Evolutionary conservation across 2,113 vertebrate genomes (phyloP), one percentile per base, ranked within the genome.

Genomic region (Podocnemis expansa): DNA sequence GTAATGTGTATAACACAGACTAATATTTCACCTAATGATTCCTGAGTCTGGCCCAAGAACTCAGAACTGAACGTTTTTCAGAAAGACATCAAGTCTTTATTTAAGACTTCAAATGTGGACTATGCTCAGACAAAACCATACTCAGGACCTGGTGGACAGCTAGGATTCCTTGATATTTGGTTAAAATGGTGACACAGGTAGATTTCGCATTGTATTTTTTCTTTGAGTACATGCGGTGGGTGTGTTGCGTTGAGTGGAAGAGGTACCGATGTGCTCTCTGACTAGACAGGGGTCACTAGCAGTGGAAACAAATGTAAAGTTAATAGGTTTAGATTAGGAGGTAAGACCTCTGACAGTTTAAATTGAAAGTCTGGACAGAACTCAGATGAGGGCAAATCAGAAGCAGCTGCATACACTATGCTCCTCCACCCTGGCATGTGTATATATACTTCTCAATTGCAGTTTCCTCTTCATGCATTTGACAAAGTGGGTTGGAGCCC

Each of bases 101-200:
- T 45, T 21, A 89, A 80, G 56, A 75, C 78, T 93, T 92, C 5
- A 11, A 45, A 9, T 49, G 2, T 60, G 17, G 8, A 0, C 2
- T 80, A 38, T 84, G 73, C 11, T 56, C 4, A 10, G 49, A 67
- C 41, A 52, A 81, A 87, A 21, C 6, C 83, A 91, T 41, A 51
- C 70, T 67, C 81, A 78, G n/a, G 12, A 6, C 60, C 43, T 85
- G 56, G 6, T 76, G 55, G 9, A 60, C 17, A 55, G 34, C 75
- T 88, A 67, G 45, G 43, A 6, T 78, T 82, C n/a, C 0, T 55
- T 80, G 0, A 25, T 0, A 78, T 8, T 24, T 38, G 8, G 12
- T 38, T 88, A 81, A 87, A 80, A n/a, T 34, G 55, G 43, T 14
- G 13, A 34, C 60, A 24, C 21, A 51, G 88, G 83, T 16, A 67